Percentiles rank a stretch among this genome's conserved stretches.
Conservation (phyloP, 2,888 invertebrate species). For the Drosophila niveifrons region DNA sequence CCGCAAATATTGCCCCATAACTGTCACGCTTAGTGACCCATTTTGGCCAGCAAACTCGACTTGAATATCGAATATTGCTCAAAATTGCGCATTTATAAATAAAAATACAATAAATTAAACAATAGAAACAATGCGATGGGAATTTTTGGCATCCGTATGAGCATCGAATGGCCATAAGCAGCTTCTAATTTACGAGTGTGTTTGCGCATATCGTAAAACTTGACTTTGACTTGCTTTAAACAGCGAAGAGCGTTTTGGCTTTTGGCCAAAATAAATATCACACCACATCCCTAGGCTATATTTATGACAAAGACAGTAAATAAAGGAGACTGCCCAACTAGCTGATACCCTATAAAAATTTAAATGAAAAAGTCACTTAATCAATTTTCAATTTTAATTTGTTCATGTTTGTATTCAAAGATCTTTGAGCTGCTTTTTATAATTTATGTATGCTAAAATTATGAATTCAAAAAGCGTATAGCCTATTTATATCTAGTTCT, state of each 20-base stretch:
- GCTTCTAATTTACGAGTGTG: constrained; percentile 61
- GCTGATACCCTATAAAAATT: background rate
- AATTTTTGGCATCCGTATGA: constrained; percentile 21
- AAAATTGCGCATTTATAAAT: constrained; percentile 74
- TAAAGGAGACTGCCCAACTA: background rate
- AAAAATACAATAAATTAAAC: constrained; percentile 69
- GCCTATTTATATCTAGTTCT: background rate
- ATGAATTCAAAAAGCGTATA: background rate
- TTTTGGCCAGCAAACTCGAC: constrained; percentile 54
- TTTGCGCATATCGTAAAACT: constrained; percentile 65
- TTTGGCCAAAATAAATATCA: constrained; percentile 40
- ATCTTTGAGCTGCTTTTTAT: background rate
- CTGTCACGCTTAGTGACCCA: constrained; percentile 78
- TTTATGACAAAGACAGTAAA: constrained; percentile 38
- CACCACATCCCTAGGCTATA: constrained; percentile 35
- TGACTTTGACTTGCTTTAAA: constrained; percentile 75
- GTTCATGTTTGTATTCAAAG: background rate
- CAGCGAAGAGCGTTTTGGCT: constrained; percentile 50
- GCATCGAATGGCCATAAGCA: constrained; percentile 62
- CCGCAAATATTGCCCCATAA: constrained; percentile 72
- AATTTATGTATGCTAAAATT: background rate
- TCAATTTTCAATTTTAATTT: too few species aligned
- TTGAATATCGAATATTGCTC: constrained; percentile 34
- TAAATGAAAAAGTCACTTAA: background rate
- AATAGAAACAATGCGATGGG: constrained; percentile 13